Percentiles rank a stretch among this genome's conserved stretches.
These are phyloP conservation scores for Eristalis arbustorum DNA, from an alignment of 2,888 invertebrate genomes.

Conservation along the genomic window DNA sequence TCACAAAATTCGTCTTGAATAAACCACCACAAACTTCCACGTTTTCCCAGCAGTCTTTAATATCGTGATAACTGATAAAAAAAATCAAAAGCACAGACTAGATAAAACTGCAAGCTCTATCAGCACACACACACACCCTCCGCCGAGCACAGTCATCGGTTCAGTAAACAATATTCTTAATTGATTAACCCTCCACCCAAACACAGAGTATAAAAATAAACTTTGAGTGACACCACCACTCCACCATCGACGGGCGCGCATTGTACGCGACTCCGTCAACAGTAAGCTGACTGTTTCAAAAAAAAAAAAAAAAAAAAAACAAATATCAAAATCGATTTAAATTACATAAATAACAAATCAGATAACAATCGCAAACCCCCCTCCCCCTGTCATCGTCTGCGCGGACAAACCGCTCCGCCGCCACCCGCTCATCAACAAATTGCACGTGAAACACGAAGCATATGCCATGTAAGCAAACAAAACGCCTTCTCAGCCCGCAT, in stretches of 20 bases:
- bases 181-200: no score
- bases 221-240: background rate
- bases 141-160: no score
- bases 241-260: background rate
- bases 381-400: background rate
- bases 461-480: slow-evolving; percentile 44
- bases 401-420: no score
- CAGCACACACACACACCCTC: no score
- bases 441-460: slow-evolving; percentile 19
- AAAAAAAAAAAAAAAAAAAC: slow-evolving; percentile 8
- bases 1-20: no score
- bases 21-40: no score
- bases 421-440: background rate
- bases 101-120: no score
- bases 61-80: no score
- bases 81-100: no score
- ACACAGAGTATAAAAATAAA: background rate
- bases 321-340: slow-evolving; percentile 53
- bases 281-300: slow-evolving; percentile 41
- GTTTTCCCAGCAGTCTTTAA: no score
- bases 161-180: no score
- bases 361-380: slow-evolving; percentile 29
- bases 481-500: slow-evolving; percentile 2
- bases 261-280: background rate
- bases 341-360: slow-evolving; percentile 50